phyloP scores from a whole-genome alignment of 2,888 invertebrate genomes.

The Philhelius pedissequus region DNA sequence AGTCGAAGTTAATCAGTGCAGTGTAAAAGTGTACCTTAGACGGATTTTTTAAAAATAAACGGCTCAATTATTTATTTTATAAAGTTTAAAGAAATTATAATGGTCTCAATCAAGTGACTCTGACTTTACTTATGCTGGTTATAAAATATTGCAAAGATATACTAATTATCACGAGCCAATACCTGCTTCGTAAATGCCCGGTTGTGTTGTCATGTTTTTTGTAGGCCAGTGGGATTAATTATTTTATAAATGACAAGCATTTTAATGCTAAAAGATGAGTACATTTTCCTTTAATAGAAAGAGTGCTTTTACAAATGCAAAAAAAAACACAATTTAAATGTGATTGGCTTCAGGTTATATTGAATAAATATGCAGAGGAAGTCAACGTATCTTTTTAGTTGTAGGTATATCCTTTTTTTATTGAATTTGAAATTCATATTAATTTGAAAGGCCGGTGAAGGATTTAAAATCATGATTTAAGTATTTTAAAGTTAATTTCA shows the following conservation, averaged over 20 bases:
- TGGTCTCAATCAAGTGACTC: not conserved
- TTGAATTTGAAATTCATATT: too few species aligned
- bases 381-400: too few species aligned
- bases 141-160: slow-evolving; percentile 16
- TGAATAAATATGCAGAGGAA: not conserved
- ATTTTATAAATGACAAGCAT: not conserved
- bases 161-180: slow-evolving; percentile 21
- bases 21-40: too few species aligned
- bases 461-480: too few species aligned
- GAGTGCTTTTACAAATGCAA: not conserved
- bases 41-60: too few species aligned
- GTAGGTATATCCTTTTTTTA: too few species aligned
- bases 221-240: slow-evolving; percentile 9
- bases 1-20: too few species aligned
- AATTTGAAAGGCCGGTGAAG: too few species aligned
- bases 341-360: not conserved
- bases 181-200: slow-evolving; percentile 12
- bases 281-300: slow-evolving; percentile 13
- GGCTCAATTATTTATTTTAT: too few species aligned
- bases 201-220: slow-evolving; percentile 3
- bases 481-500: too few species aligned
- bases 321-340: not conserved
- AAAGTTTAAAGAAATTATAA: not conserved
- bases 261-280: not conserved
- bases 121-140: not conserved